These are phyloP conservation scores for Salvator merianae DNA, from an alignment of 2,113 vertebrate species.

Conservation along the genomic window DNA sequence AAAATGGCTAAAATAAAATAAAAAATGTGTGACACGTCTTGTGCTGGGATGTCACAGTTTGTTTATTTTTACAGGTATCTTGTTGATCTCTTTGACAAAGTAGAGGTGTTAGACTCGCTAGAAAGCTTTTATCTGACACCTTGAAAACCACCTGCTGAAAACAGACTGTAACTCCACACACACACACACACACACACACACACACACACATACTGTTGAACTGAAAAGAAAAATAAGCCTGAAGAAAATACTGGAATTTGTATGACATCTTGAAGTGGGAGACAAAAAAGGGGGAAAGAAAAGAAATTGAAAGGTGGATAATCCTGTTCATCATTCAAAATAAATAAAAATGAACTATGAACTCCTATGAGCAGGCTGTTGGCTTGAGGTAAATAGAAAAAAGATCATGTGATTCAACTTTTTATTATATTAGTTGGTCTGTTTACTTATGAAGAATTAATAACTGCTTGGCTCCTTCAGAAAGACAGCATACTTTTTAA, in stretches of 20 bases:
- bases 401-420: not conserved
- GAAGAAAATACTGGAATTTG: not conserved
- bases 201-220: not conserved
- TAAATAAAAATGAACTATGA: slow-evolving; percentile 1
- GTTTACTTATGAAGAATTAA: not conserved
- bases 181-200: too few species aligned
- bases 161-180: not conserved
- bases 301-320: not conserved
- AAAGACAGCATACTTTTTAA: not conserved
- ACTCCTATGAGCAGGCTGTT: not conserved
- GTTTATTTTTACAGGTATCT: slow-evolving; percentile 28
- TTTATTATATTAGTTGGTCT: not conserved
- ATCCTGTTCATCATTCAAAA: not conserved
- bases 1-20: not conserved
- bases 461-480: not conserved
- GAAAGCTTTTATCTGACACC: slow-evolving; percentile 15
- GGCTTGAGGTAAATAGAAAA: not conserved
- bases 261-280: not conserved
- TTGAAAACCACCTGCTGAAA: slow-evolving; percentile 19
- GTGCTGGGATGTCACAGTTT: not conserved
- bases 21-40: slow-evolving; percentile 3
- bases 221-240: not conserved
- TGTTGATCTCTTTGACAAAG: slow-evolving; percentile 17
- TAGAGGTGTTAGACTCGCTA: slow-evolving; percentile 6
- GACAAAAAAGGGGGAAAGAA: not conserved